A percentile compares a stretch with the other conserved stretches of the same genome.
These are phyloP conservation scores for Galemys pyrenaicus DNA, from an alignment of 2,113 vertebrate species.

Conservation along the genomic window DNA sequence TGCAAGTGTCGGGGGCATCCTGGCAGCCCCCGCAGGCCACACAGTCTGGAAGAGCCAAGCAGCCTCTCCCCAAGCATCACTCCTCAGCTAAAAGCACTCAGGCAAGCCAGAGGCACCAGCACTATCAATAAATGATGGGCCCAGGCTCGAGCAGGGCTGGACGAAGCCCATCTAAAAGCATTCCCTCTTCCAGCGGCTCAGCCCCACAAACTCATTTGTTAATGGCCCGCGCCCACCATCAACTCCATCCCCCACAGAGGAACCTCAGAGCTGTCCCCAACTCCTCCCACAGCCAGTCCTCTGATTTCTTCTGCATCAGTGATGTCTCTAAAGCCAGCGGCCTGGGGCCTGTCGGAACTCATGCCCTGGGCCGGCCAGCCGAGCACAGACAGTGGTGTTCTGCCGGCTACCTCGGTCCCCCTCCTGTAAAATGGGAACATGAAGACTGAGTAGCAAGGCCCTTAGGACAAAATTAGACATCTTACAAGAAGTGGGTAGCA, in stretches of 20 bases:
- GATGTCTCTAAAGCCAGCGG: background rate
- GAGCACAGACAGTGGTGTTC: too few relatives aligned
- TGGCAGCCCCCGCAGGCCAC: background rate
- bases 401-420: background rate
- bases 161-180: constrained; percentile 29
- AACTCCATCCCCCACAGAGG: background rate
- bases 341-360: rapidly evolving
- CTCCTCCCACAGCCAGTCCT: background rate
- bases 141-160: background rate
- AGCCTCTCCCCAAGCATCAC: background rate
- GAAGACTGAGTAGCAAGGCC: background rate
- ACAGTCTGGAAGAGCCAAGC: background rate
- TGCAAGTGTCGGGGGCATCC: background rate
- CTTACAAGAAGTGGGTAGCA: too few relatives aligned
- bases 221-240: constrained; percentile 2
- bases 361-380: background rate
- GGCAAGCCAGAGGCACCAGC: constrained; percentile 18
- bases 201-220: constrained; percentile 16
- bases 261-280: background rate
- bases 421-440: background rate
- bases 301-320: background rate
- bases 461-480: background rate
- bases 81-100: background rate
- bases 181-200: constrained; percentile 30
- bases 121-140: constrained; percentile 59